Evolutionary conservation across 2,797 vertebrate species (phyloP), one percentile per base, ranked within the genome.

Genomic region (Anguilla megastoma): DNA sequence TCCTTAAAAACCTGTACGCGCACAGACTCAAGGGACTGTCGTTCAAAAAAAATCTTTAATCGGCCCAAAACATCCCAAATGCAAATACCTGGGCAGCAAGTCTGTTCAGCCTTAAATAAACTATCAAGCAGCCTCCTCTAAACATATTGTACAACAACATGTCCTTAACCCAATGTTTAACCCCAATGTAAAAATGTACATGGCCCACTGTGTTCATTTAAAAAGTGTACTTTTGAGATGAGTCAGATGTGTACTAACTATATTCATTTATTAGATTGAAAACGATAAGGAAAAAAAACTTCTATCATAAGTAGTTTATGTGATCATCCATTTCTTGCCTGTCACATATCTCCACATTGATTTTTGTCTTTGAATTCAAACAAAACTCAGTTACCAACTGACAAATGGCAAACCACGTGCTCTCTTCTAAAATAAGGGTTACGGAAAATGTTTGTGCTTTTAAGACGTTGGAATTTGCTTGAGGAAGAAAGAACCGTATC

Each of bases 301-400:
- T 8, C 27, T 74, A 4, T 74, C 27, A 74, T 33, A 63, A 83
- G 27, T 21, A 48, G 79, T 87, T 74, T 50, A 45, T 86, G 36
- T 71, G 52, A 30, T 71, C 30, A 76, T 74, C 2, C 30, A 8
- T 27, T 52, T 86, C 66, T 86, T 27, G 21, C 48, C 48, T 8
- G 69, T 27, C 69, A 41, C 12, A 27, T 71, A 71, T 76, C 12
- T 3, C 14, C 14, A 5, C 14, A 12, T 16, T 14, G 14, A 76
- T 3, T 2, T 41, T 71, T 71, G n/a, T 27, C 33, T 76, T 76
- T 10, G 3, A 76, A 76, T 76, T 18, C 30, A 36, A 76, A 48
- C 50, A 56, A 54, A 86, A 33, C 50, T 76, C 86, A 50, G 33
- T 86, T 79, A 54, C 71, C 86, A 86, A 86, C 50, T 16, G 14